Evolutionary conservation across 2,113 vertebrate genomes (phyloP).

Genomic region (Tamias sibiricus): DNA sequence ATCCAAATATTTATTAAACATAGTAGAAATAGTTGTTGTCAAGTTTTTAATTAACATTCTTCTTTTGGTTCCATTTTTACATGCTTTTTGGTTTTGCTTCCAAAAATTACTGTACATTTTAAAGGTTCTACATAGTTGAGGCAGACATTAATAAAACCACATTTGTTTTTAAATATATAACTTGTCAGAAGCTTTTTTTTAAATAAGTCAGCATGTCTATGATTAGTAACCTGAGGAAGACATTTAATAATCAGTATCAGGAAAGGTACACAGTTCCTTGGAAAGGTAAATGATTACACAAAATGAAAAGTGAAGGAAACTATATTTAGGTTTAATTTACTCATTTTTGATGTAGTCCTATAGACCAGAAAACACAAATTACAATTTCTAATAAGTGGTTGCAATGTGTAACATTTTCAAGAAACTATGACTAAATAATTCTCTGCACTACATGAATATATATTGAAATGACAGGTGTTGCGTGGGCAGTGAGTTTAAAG

Average conservation of each 20-base stretch:
- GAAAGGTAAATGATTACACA: constrained; percentile 30
- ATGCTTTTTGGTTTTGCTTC: not conserved
- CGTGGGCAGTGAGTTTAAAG: constrained; percentile 79
- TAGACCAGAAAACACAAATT: not conserved
- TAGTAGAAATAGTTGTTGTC: not conserved
- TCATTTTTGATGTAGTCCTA: not conserved
- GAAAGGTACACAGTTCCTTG: not conserved
- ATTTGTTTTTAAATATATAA: constrained; percentile 26
- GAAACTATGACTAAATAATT: constrained; percentile 24
- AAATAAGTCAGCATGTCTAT: not conserved
- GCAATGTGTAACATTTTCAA: constrained; percentile 53
- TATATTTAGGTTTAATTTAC: constrained; percentile 56
- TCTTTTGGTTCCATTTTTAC: not conserved
- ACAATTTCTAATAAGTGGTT: constrained; percentile 49
- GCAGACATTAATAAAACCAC: not conserved
- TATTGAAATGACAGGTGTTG: constrained; percentile 77
- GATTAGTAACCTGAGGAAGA: not conserved
- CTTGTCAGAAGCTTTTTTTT: constrained; percentile 23
- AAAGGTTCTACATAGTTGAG: not conserved
- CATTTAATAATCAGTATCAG: not conserved
- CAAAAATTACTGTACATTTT: not conserved
- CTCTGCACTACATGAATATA: constrained; percentile 4
- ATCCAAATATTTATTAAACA: not conserved
- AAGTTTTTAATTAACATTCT: not conserved
- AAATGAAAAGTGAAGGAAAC: constrained; percentile 42